A percentile compares a stretch with the other conserved stretches of the same genome.
Conservation (phyloP, 53 echinoderm and acorn worm species). For the Henricia sp. region DNA sequence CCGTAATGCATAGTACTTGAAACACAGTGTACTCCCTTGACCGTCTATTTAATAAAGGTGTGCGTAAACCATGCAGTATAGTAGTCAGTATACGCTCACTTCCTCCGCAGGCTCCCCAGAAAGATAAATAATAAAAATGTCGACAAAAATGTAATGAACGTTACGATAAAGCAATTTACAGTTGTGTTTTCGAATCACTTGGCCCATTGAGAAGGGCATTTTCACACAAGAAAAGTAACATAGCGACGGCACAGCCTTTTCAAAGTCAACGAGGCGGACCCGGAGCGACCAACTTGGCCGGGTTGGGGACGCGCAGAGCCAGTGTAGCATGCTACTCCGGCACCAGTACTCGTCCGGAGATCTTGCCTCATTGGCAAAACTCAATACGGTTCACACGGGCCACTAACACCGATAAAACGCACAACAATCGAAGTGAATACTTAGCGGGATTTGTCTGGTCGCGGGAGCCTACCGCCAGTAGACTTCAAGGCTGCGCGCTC, state of each 20-base stretch:
- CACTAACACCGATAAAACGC: slow-evolving; percentile 34
- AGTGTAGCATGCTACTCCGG: slow-evolving; percentile 51
- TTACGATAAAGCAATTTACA: slow-evolving; percentile 61
- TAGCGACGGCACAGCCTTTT: slow-evolving; percentile 28
- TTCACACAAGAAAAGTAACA: slow-evolving; percentile 44
- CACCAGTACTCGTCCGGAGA: slow-evolving; percentile 43
- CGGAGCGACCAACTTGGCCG: slow-evolving; percentile 5
- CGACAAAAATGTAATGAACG: slow-evolving; percentile 37
- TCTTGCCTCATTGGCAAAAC: slow-evolving; percentile 46
- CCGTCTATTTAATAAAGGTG: slow-evolving; percentile 1
- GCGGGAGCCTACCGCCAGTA: slow-evolving; percentile 3
- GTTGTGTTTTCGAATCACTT: slow-evolving; percentile 65
- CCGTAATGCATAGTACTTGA: background rate
- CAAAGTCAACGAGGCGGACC: background rate
- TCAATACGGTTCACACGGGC: slow-evolving; percentile 30
- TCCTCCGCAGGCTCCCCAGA: no score
- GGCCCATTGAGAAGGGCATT: slow-evolving; percentile 46
- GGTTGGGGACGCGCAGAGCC: background rate
- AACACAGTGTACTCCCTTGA: background rate
- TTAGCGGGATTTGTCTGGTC: slow-evolving; percentile 41
- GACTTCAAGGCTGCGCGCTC: slow-evolving; percentile 55
- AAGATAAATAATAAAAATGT: background rate
- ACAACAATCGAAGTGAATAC: slow-evolving; percentile 34
- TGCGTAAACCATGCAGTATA: slow-evolving; percentile 29
- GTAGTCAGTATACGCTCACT: slow-evolving; percentile 2